Percentiles rank a stretch among this genome's conserved stretches.
phyloP scores from a whole-genome alignment of 2,113 vertebrate genomes.

The Callipepla squamata region DNA sequence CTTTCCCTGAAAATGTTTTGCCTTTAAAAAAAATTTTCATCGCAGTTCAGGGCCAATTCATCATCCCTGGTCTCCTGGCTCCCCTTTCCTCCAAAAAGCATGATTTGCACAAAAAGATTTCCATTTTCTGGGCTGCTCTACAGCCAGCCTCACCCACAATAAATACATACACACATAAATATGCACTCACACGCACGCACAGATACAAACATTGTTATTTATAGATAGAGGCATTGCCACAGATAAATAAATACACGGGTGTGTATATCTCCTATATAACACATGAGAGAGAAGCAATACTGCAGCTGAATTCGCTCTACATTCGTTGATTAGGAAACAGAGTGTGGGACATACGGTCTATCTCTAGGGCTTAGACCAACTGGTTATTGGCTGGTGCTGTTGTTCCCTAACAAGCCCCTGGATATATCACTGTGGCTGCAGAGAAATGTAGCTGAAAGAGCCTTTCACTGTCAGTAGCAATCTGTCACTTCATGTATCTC shows the following conservation, averaged over 20 bases:
- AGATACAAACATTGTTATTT: slow-evolving; percentile 20
- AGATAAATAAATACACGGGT: not conserved
- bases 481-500: slow-evolving; percentile 45
- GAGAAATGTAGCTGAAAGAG: slow-evolving; percentile 59
- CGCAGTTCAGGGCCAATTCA: not conserved
- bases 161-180: slow-evolving; percentile 12
- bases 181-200: not conserved
- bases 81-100: not conserved
- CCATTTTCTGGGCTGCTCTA: slow-evolving; percentile 6
- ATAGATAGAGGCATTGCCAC: not conserved
- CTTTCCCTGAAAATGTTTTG: slow-evolving; percentile 40
- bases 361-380: slow-evolving; percentile 59
- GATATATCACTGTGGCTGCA: slow-evolving; percentile 48
- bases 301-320: slow-evolving; percentile 21
- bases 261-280: not conserved
- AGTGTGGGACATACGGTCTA: slow-evolving; percentile 47
- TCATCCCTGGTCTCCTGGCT: slow-evolving; percentile 13
- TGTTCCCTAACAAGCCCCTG: slow-evolving; percentile 65
- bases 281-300: not conserved
- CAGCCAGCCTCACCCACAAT: not conserved
- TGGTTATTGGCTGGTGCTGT: slow-evolving; percentile 53
- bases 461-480: slow-evolving; percentile 50
- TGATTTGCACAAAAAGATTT: slow-evolving; percentile 28
- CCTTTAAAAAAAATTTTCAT: not conserved
- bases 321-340: not conserved